phyloP scores from a whole-genome alignment of 2,888 invertebrate species.

The Furcula furcula region DNA sequence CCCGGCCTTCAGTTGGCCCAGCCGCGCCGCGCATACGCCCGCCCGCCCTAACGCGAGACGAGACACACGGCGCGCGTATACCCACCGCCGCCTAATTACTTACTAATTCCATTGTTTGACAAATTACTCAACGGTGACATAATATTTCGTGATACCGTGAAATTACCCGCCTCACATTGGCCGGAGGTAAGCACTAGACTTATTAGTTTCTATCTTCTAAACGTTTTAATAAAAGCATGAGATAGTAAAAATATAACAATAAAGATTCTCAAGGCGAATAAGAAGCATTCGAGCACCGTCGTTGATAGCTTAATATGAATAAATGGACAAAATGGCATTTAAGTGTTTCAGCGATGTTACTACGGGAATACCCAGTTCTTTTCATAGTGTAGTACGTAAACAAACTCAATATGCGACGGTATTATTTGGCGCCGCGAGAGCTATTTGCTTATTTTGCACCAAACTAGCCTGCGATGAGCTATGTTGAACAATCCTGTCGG shows the following conservation, averaged over 20 bases:
- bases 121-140: constrained; percentile 34
- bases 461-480: not conserved
- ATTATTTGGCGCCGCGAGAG: not conserved
- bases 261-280: constrained; percentile 43
- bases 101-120: constrained; percentile 29
- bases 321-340: not conserved
- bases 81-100: constrained; percentile 25
- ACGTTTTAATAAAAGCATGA: constrained; percentile 42
- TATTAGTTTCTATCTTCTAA: constrained; percentile 33
- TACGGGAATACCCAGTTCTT: constrained; percentile 2
- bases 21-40: constrained; percentile 43
- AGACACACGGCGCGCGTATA: constrained; percentile 31
- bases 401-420: not conserved
- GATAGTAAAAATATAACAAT: constrained; percentile 45
- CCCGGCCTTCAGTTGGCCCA: constrained; percentile 41
- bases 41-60: constrained; percentile 17
- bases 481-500: constrained; percentile 11
- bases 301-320: not conserved
- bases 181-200: constrained; percentile 37
- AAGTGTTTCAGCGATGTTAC: not conserved
- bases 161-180: constrained; percentile 28
- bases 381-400: not conserved
- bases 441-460: not conserved
- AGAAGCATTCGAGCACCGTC: constrained; percentile 8
- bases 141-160: constrained; percentile 32